phyloP scores from a whole-genome alignment of 2,797 vertebrate species.

The Dendrocincla fuliginosa region DNA sequence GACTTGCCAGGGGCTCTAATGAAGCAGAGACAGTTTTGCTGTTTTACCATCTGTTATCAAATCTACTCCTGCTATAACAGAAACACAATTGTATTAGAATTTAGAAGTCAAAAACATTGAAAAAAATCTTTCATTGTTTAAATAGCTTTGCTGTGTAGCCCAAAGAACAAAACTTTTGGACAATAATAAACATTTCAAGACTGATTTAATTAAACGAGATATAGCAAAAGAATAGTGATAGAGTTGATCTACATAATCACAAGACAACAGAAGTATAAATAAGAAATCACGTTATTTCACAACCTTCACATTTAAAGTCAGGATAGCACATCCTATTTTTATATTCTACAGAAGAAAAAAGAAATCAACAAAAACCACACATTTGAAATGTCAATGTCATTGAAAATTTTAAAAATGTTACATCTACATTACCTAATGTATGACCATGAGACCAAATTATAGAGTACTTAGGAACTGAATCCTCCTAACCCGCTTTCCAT shows the following conservation, averaged over 20 bases:
- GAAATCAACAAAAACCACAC: accelerated
- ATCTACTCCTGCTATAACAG: not conserved
- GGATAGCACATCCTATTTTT: not conserved
- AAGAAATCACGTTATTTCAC: not conserved
- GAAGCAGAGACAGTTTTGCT: conserved; percentile 32
- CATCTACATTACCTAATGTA: not conserved
- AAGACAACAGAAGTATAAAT: not conserved
- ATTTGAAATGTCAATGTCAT: not conserved
- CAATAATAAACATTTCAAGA: not conserved
- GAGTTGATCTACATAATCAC: not conserved
- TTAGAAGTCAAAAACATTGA: not conserved
- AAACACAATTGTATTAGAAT: not conserved
- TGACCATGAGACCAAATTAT: not conserved
- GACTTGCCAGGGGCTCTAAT: conserved; percentile 20
- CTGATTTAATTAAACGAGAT: not conserved
- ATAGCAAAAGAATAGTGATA: not conserved
- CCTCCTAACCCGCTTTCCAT: not conserved
- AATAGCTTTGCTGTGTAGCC: not conserved
- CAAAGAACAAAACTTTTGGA: not conserved
- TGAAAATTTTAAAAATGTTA: not conserved
- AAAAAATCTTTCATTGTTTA: not conserved
- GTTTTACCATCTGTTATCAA: conserved; percentile 35
- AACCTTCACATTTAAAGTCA: not conserved
- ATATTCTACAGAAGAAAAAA: not conserved
- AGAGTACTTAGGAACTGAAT: not conserved